Evolutionary conservation across 1,140 invertebrate genomes (phyloP).

Genomic region (Atopsyche davidsoni): DNA sequence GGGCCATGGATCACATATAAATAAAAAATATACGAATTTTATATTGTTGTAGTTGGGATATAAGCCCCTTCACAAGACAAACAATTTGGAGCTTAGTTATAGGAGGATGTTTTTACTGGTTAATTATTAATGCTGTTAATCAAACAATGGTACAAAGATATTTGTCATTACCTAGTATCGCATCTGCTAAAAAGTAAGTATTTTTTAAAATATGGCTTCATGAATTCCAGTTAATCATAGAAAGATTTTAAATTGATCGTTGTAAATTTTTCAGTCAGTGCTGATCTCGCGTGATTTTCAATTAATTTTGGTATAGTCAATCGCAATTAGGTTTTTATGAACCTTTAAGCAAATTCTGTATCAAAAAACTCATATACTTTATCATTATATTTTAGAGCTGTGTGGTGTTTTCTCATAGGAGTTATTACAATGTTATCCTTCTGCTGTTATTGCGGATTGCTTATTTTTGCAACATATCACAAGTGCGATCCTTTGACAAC

Average conservation of each 20-base stretch:
- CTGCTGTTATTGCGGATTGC: conserved; percentile 64
- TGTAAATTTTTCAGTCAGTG: too few relatives aligned
- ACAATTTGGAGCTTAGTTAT: conserved; percentile 69
- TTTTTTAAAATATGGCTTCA: too few relatives aligned
- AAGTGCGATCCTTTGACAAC: conserved; percentile 76
- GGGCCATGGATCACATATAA: too few relatives aligned
- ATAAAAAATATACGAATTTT: too few relatives aligned
- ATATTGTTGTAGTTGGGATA: conserved; percentile 51
- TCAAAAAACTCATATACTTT: too few relatives aligned
- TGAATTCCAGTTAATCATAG: too few relatives aligned
- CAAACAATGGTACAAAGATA: conserved; percentile 79
- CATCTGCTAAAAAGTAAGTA: conserved; percentile 60
- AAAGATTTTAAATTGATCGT: too few relatives aligned
- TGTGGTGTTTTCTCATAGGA: conserved; percentile 62
- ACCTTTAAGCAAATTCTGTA: too few relatives aligned
- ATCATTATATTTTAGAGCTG: conserved; percentile 54
- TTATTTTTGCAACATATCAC: conserved; percentile 76
- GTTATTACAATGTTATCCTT: conserved; percentile 47
- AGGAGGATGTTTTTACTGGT: conserved; percentile 76
- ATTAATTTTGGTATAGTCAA: too few relatives aligned
- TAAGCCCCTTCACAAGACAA: conserved; percentile 64
- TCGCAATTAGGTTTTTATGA: too few relatives aligned
- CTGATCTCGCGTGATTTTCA: too few relatives aligned
- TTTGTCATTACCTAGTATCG: conserved; percentile 62
- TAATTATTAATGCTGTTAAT: conserved; percentile 74